Base-by-base conservation (phyloP, 2,888 invertebrate genomes). In the Drosophila infuscata region DNA sequence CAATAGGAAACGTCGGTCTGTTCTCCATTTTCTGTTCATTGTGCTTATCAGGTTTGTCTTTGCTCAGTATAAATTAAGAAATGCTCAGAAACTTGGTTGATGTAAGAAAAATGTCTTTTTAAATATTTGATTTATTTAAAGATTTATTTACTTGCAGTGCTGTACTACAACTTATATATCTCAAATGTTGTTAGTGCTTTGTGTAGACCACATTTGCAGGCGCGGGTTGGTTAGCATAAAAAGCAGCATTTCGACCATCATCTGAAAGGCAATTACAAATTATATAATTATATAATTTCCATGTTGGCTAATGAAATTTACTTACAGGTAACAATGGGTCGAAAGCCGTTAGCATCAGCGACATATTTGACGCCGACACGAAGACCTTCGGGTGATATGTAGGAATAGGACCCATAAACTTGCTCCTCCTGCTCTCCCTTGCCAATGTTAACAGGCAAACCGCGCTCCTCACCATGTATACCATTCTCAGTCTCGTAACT, bases 401-500 rank as follows among this genome's bases (percentile, higher is more conserved):
- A 92, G 0, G 91, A 87, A 60, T 91, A 92, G n/a, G 91, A 88
- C 1, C 92, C 92, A 56, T 90, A 87, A 15, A 92, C 91, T 51
- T 83, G 84, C 30, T 85, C 81, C 60, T 84, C 79, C 56, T 91
- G 89, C 29, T 79, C 54, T 1, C 80, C 77, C 8, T 82, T 84
- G 29, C 76, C 76, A 46, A 70, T 75, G 41, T 80, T 62, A 1
- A 81, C 64, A 2, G 91, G 84, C 3, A 74, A 65, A 8, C 90
- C 91, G 35, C 75, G 84, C 67, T 93, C 92, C 67, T 92, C 91
- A 0, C 74, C 91, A 25, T 91, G 88, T 30, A 92, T 90, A 8
- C 92, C 93, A 36, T 92, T 92, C 61, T 92, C 92, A 3, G 92
- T 92, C 72, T 92, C 91, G 36, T 87, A 92, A 48, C 70, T 82